phyloP scores from a whole-genome alignment of 2,113 vertebrate genomes.

The Microcebus tavaratra region DNA sequence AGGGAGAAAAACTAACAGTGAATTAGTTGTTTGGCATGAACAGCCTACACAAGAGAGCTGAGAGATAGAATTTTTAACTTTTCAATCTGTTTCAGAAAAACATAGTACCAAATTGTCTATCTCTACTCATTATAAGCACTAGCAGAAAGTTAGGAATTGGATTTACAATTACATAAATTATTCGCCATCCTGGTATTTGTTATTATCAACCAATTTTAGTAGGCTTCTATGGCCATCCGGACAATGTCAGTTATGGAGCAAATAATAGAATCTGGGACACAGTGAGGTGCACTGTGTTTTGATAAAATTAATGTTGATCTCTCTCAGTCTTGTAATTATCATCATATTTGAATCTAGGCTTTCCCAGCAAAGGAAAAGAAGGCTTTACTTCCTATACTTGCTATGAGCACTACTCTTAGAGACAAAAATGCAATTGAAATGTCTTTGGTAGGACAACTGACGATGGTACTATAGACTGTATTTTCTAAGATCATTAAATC shows the following conservation, averaged over 20 bases:
- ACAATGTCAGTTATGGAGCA: not conserved
- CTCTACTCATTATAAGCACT: not conserved
- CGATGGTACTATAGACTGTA: not conserved
- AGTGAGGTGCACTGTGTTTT: not conserved
- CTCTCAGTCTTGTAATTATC: not conserved
- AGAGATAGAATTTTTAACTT: conserved; percentile 28
- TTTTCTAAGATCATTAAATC: not conserved
- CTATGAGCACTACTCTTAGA: not conserved
- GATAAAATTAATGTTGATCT: not conserved
- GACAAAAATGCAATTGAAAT: not conserved
- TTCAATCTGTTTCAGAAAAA: conserved; percentile 40
- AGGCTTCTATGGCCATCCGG: not conserved
- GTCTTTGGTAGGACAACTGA: not conserved
- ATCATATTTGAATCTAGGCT: not conserved
- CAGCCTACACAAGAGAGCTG: not conserved
- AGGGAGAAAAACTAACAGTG: not conserved
- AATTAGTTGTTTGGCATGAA: not conserved
- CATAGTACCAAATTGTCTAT: not conserved
- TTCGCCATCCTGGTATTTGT: not conserved
- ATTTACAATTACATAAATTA: not conserved
- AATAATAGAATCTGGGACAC: not conserved
- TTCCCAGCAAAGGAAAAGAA: not conserved
- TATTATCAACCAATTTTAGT: not conserved
- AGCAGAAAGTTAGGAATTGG: not conserved
- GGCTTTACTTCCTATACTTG: not conserved